Percentiles rank a stretch among this genome's conserved stretches.
These are phyloP conservation scores for Agelas oroides DNA, from an alignment of 37 sponge, comb jelly and placozoan genomes.

Conservation along the genomic window DNA sequence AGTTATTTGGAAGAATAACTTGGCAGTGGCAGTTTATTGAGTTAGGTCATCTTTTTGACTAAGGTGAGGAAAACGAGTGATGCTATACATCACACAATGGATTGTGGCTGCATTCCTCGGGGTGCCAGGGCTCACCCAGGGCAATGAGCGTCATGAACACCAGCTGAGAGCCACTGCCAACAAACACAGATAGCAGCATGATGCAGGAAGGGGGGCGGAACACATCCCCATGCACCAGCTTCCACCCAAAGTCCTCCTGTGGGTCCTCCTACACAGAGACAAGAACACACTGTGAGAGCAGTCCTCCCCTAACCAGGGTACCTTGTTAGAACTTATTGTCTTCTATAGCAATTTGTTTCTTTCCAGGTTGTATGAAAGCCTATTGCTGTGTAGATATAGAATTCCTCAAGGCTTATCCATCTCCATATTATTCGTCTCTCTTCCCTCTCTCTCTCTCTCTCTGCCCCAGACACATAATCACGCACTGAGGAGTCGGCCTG, in stretches of 20 bases:
- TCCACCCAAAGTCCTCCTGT: conserved; percentile 99
- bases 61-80: neutral
- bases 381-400: no score
- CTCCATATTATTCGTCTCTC: no score
- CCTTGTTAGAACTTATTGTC: neutral
- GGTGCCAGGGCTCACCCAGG: conserved; percentile 54
- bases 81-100: no score
- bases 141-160: conserved; percentile 81
- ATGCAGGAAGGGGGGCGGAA: conserved; percentile 93
- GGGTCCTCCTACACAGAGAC: conserved; percentile 89
- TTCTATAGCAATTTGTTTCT: neutral
- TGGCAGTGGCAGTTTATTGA: no score
- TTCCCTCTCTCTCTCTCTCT: conserved; percentile 4
- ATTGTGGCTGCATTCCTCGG: neutral
- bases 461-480: no score
- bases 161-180: conserved; percentile 92
- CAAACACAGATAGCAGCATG: conserved; percentile 92
- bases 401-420: no score
- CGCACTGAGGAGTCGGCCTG: conserved; percentile 80
- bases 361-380: neutral
- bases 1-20: no score
- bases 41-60: no score
- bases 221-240: conserved; percentile 99
- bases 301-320: neutral
- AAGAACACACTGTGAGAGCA: neutral